phyloP scores from a whole-genome alignment of 2,888 invertebrate species.

The Capitulum mitella region DNA sequence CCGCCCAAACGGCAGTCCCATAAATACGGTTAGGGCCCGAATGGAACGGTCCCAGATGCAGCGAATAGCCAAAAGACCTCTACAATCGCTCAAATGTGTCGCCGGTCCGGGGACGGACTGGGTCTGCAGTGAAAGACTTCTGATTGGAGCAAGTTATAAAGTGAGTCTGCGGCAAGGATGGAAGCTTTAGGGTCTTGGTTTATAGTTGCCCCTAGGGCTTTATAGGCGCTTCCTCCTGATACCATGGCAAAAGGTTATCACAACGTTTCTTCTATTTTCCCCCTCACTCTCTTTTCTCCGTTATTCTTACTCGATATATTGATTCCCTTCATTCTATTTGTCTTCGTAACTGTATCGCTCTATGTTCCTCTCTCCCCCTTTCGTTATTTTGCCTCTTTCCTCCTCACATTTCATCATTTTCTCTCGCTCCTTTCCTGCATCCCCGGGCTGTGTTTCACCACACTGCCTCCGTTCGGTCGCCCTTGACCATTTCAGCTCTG shows the following conservation, averaged over 20 bases:
- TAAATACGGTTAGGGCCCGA: background rate
- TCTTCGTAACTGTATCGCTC: background rate
- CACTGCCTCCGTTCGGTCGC: no score
- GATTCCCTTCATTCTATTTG: background rate
- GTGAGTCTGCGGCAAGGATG: background rate
- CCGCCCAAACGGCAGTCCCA: background rate
- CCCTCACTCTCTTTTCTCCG: background rate
- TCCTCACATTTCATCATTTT: background rate
- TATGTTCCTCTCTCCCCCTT: background rate
- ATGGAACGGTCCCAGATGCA: background rate
- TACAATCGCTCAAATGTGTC: background rate
- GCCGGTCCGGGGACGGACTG: background rate
- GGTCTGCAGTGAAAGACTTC: background rate
- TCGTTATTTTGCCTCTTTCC: background rate
- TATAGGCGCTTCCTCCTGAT: no score
- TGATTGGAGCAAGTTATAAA: conserved; percentile 17
- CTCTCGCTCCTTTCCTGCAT: background rate
- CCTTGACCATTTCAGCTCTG: no score
- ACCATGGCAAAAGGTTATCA: no score
- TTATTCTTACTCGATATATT: background rate
- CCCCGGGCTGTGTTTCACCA: no score
- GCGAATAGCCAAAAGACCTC: background rate
- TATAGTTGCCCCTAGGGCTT: background rate
- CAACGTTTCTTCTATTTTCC: background rate
- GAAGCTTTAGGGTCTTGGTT: background rate